Evolutionary conservation across 2,113 vertebrate genomes (phyloP).

Genomic region (Elgaria multicarinata): DNA sequence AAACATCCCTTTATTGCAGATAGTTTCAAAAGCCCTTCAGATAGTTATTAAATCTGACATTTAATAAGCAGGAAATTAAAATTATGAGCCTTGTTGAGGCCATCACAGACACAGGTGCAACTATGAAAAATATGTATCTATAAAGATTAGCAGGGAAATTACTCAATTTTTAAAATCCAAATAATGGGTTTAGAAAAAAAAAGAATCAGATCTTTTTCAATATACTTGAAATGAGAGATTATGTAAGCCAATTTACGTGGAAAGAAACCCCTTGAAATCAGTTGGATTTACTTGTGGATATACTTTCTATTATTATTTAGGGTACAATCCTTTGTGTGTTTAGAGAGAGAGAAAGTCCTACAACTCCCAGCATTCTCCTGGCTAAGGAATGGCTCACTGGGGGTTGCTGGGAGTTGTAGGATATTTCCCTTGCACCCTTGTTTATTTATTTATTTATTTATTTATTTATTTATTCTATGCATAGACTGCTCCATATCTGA

Average conservation of each 20-base stretch:
- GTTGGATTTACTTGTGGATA: background rate
- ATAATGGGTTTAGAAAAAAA: background rate
- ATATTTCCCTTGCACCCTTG: too few relatives aligned
- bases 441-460: too few relatives aligned
- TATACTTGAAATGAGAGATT: background rate
- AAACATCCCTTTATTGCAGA: background rate
- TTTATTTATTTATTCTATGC: too few relatives aligned
- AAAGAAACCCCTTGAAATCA: too few relatives aligned
- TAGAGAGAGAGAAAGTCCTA: too few relatives aligned
- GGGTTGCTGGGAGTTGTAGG: too few relatives aligned
- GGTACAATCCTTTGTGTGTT: too few relatives aligned
- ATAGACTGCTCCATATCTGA: too few relatives aligned
- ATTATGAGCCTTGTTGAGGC: background rate
- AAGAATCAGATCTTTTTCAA: background rate
- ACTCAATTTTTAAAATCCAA: background rate
- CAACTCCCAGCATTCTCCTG: too few relatives aligned
- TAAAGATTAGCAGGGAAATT: background rate
- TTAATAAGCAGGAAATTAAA: background rate
- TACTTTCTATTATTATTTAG: too few relatives aligned
- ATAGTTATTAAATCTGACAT: conserved; percentile 11
- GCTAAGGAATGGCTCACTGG: too few relatives aligned
- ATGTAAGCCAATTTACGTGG: background rate
- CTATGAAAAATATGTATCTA: background rate
- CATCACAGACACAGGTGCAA: background rate
- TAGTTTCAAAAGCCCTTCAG: background rate